Percentiles rank a stretch among this genome's conserved stretches.
These are phyloP conservation scores for Drosophila asahinai DNA, from an alignment of 1,140 invertebrate genomes.

Conservation along the genomic window DNA sequence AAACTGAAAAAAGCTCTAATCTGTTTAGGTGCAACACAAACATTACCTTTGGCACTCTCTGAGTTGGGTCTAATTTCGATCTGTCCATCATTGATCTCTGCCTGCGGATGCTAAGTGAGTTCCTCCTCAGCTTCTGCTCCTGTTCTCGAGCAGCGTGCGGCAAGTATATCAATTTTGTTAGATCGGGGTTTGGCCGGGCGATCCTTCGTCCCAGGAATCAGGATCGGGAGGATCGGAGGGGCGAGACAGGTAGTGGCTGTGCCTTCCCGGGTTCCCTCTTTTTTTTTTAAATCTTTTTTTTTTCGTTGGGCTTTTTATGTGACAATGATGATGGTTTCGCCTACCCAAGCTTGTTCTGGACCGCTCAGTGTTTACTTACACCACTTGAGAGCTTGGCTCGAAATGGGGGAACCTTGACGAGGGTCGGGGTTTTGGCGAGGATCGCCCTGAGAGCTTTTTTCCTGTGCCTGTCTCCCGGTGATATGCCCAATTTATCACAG, in stretches of 20 bases:
- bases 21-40: conserved; percentile 46
- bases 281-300: background rate
- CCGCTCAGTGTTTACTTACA: conserved; percentile 74
- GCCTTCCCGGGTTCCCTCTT: background rate
- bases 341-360: conserved; percentile 24
- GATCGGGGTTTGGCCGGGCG: conserved; percentile 37
- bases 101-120: conserved; percentile 19
- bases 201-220: conserved; percentile 5
- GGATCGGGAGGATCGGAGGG: conserved; percentile 13
- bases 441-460: conserved; percentile 55
- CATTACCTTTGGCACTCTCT: conserved; percentile 31
- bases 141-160: conserved; percentile 48
- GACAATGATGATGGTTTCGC: conserved; percentile 67
- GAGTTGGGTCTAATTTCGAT: conserved; percentile 35
- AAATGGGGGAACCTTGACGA: conserved; percentile 57
- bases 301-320: conserved; percentile 45
- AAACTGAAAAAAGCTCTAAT: conserved; percentile 5
- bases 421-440: conserved; percentile 46
- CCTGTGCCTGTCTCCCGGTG: conserved; percentile 37
- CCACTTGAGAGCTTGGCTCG: conserved; percentile 77
- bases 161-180: conserved; percentile 60
- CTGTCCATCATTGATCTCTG: conserved; percentile 37
- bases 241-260: conserved; percentile 27
- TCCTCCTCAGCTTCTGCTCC: conserved; percentile 4
- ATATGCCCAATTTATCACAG: conserved; percentile 84